Evolutionary conservation across 2,113 vertebrate genomes (phyloP).

Genomic region (Amia ocellicauda): DNA sequence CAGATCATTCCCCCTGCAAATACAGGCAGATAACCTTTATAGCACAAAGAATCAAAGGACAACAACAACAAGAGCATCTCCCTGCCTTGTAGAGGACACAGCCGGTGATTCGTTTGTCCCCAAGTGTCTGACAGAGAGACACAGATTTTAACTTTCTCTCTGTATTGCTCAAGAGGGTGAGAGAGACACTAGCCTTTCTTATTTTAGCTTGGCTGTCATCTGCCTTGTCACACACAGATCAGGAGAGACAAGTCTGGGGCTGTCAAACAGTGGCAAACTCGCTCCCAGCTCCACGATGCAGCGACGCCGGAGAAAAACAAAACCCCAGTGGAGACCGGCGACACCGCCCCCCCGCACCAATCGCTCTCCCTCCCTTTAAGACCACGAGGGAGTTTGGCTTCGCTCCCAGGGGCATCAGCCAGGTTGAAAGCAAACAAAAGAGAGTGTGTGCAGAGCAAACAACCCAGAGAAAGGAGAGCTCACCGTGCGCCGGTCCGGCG

Average conservation of each 20-base stretch:
- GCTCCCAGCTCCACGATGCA: too few species aligned
- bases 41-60: too few species aligned
- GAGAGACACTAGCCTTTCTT: neutral
- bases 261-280: neutral
- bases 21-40: too few species aligned
- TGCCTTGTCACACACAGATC: neutral
- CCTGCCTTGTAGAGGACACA: too few species aligned
- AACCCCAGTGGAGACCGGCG: neutral
- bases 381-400: neutral
- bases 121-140: too few species aligned
- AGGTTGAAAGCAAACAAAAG: constrained; percentile 25
- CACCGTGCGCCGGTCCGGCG: constrained; percentile 14
- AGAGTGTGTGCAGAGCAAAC: constrained; percentile 3
- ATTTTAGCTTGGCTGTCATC: neutral
- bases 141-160: too few species aligned
- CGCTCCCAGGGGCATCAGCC: constrained; percentile 13
- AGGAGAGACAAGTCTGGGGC: neutral
- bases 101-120: too few species aligned
- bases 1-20: too few species aligned
- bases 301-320: neutral
- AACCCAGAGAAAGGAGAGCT: constrained; percentile 10
- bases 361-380: neutral
- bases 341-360: too few species aligned
- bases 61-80: too few species aligned
- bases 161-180: neutral